Evolutionary conservation across 1,140 invertebrate genomes (phyloP).

Genomic region (Theocolax elegans): DNA sequence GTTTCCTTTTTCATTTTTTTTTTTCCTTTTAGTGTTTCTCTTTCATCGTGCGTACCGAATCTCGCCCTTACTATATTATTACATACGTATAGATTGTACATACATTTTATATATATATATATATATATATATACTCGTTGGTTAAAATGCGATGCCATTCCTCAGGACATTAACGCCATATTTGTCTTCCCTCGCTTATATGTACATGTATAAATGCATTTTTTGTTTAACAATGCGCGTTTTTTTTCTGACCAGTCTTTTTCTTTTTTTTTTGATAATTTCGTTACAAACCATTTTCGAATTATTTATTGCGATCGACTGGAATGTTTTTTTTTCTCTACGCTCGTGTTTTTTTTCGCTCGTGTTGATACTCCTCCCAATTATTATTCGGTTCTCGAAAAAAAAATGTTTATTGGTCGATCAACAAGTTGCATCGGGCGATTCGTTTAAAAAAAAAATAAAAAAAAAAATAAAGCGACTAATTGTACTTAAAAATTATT

Average conservation of each 20-base stretch:
- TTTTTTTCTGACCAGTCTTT: neutral
- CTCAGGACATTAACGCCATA: too few species aligned
- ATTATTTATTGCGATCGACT: slow-evolving; percentile 14
- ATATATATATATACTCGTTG: too few species aligned
- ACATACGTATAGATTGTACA: too few species aligned
- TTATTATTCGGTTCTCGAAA: neutral
- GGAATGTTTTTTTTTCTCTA: slow-evolving; percentile 9
- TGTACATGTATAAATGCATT: too few species aligned
- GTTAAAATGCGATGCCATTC: too few species aligned
- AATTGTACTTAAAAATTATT: slow-evolving; percentile 14
- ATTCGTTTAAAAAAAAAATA: neutral
- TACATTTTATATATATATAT: too few species aligned
- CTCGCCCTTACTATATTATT: neutral
- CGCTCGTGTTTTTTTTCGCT: slow-evolving; percentile 15
- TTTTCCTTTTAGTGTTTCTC: neutral
- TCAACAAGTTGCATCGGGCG: slow-evolving; percentile 10
- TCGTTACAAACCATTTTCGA: neutral
- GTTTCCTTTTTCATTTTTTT: neutral
- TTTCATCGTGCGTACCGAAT: too few species aligned
- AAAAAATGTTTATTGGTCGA: neutral
- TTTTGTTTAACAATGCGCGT: neutral
- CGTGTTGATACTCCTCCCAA: neutral
- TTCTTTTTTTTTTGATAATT: neutral
- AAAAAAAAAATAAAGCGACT: neutral
- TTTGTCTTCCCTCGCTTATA: too few species aligned